Conservation (phyloP, 2,888 invertebrate genomes). For the Rhogogaster chlorosoma region DNA sequence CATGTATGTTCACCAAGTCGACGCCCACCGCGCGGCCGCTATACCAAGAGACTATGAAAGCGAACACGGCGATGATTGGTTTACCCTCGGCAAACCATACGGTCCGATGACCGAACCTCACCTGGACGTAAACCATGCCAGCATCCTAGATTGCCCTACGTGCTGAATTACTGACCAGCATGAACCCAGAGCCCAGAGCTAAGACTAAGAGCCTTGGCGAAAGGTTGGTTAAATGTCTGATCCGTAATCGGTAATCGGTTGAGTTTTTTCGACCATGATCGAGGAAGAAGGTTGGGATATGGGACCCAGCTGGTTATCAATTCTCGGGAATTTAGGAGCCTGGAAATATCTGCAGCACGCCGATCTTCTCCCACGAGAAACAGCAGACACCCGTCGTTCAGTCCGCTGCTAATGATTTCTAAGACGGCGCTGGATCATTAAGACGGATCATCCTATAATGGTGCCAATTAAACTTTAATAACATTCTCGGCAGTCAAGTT, state of each 20-base stretch:
- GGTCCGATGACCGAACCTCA: not conserved
- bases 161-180: slow-evolving; percentile 39
- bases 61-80: slow-evolving; percentile 45
- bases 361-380: not conserved
- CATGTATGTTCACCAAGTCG: slow-evolving; percentile 7
- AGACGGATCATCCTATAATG: slow-evolving; percentile 45
- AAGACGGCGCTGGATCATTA: slow-evolving; percentile 36
- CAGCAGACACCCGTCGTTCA: not conserved
- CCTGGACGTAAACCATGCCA: slow-evolving; percentile 2
- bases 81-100: slow-evolving; percentile 35
- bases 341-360: not conserved
- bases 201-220: not conserved
- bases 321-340: not conserved
- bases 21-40: slow-evolving; percentile 24
- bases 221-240: not conserved
- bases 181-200: not conserved
- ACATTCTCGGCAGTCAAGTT: slow-evolving; percentile 35
- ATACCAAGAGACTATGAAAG: slow-evolving; percentile 32
- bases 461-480: slow-evolving; percentile 42
- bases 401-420: slow-evolving; percentile 25
- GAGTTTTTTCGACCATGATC: not conserved
- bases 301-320: not conserved
- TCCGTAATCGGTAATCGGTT: not conserved
- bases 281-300: too few species aligned
- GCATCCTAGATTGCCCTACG: slow-evolving; percentile 39